Evolutionary conservation across 2,888 invertebrate species (phyloP), one percentile per base, ranked within the genome.

Genomic region (Desoria tigrina): DNA sequence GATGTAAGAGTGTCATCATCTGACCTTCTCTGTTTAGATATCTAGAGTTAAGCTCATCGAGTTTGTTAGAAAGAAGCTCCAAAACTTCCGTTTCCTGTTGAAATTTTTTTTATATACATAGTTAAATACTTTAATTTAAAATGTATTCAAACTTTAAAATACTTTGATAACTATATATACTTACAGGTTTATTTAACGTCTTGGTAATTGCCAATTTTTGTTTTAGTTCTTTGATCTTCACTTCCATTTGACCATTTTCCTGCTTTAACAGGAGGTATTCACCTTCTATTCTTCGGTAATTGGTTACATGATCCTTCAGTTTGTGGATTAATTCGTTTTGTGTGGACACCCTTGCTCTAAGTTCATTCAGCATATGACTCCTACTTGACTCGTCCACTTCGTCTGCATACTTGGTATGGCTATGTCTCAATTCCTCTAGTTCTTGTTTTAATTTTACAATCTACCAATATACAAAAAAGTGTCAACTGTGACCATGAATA

Each of bases 1-100:
- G 57, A 56, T 57, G 68, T 37, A 73, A 21, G 58, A 73, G 49
- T 42, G 56, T 42, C 42, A 72, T 71, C 60, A 74, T 55, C 55
- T 72, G 71, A 26, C 63, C 65, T 58, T 74, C 72, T 42, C 74
- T 42, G 37, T 66, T 66, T 28, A 63, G 45, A 45, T 74, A 73
- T 32, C 74, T 57, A 9, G 68, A 63, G 28, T 64, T 68, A 16
- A 74, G 65, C 49, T 66, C 67, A 16, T 72, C 72, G 3, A 74
- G 71, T 67, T 71, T 74, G 32, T 69, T 69, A 2, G 68, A 57
- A n/a, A 74, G 57, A 18, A 69, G 26, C 11, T 57, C 60, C 37
- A 73, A 54, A 27, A 73, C 66, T 61, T 74, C 69, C 21, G 68
- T 65, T 42, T 71, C 74, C 74, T 74, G 42, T 37, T 45, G 42